Evolutionary conservation across 2,888 invertebrate genomes (phyloP), one percentile per base, ranked within the genome.

Genomic region (Agrotis ipsilon): DNA sequence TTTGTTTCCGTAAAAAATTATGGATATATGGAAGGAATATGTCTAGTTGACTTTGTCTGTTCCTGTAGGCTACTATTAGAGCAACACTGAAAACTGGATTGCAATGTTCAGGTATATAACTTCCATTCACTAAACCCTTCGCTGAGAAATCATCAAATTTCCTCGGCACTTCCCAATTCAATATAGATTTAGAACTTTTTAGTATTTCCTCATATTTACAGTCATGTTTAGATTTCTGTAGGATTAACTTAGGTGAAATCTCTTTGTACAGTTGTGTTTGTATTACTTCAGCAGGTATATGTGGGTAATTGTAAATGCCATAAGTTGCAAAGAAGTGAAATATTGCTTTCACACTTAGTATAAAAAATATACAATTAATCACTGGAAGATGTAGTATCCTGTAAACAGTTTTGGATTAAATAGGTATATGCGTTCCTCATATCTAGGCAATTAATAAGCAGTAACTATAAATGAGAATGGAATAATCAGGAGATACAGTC

Each of bases 21-120:
- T 99, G 99, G 94, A 99, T 98, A 86, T 98, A 98, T 66, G 97
- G 97, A 74, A 99, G 94, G 90, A 99, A 98, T 72, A 97, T 94
- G 61, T 97, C 96, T 19, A 99, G 93, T 86, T 99, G 99, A 5
- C 96, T 93, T 81, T 97, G 96, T 57, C 99, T 96, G 85, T 98
- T 97, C 65, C 99, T 96, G 75, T 97, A 97, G 0, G 99, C 98
- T 65, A 99, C 97, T 81, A 99, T 97, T 51, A 99, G 96, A 39
- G 98, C 98, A 27, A 98, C 97, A 88, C 98, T 98, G 88, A 96
- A 96, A 27, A 90, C 74, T 0, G 96, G 93, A 43, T 89, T 92
- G 80, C 96, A 96, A 48, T 91, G 84, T 11, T 86, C 85, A 0
- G 96, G 96, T 6, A 82, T 64, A 57, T 88, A 95, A 59, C 90